Conservation (phyloP, 2,888 invertebrate species). For the Tetramorium bicarinatum region DNA sequence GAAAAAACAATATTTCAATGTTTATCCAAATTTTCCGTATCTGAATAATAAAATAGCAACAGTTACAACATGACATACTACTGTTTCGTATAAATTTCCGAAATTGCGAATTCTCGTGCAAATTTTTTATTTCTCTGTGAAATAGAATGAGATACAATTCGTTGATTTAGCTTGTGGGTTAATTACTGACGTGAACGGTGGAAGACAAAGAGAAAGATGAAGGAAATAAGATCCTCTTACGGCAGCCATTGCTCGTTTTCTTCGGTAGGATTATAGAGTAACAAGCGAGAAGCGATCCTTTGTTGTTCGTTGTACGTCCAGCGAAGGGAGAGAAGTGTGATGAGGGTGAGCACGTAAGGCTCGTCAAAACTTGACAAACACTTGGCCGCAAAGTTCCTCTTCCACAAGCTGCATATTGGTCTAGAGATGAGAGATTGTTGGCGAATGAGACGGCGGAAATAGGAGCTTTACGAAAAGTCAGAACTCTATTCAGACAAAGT, state of each 20-base stretch:
- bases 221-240: constrained; percentile 63
- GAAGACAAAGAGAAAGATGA: constrained; percentile 10
- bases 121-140: background rate
- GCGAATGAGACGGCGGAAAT: constrained; percentile 43
- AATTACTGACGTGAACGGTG: constrained; percentile 68
- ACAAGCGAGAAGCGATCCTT: constrained; percentile 78
- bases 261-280: constrained; percentile 78
- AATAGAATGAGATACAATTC: constrained; percentile 5
- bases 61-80: background rate
- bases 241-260: constrained; percentile 49
- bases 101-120: background rate
- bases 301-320: constrained; percentile 74
- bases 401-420: constrained; percentile 68
- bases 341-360: constrained; percentile 67
- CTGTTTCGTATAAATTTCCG: background rate
- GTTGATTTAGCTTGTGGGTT: constrained; percentile 55
- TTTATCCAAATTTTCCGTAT: background rate
- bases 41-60: background rate
- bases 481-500: constrained; percentile 34
- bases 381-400: constrained; percentile 74
- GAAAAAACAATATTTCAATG: constrained; percentile 3
- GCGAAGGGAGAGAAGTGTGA: constrained; percentile 45
- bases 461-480: constrained; percentile 67
- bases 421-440: constrained; percentile 66
- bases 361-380: constrained; percentile 77